phyloP scores from a whole-genome alignment of 2,797 vertebrate species.

The Sebastes cheni region DNA sequence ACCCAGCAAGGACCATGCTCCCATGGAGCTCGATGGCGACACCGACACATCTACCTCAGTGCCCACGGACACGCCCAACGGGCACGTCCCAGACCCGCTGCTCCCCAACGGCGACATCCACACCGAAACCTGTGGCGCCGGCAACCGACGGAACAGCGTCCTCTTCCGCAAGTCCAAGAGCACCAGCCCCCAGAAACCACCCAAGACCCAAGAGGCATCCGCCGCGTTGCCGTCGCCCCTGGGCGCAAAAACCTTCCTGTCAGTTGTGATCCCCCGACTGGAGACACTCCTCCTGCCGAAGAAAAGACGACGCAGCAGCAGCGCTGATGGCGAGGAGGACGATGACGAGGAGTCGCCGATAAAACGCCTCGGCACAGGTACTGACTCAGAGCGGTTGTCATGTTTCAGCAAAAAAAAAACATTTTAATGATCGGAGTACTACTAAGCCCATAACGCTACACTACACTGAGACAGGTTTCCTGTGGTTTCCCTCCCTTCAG shows the following conservation, averaged over 20 bases:
- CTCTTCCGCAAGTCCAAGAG: slow-evolving; percentile 97
- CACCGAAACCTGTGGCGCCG: slow-evolving; percentile 85
- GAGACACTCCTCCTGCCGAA: slow-evolving; percentile 97
- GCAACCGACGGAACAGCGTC: slow-evolving; percentile 90
- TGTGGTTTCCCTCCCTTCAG: slow-evolving; percentile 64
- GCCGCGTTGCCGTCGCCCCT: slow-evolving; percentile 87
- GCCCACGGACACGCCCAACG: slow-evolving; percentile 83
- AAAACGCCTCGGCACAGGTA: slow-evolving; percentile 95
- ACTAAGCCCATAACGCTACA: too few relatives aligned
- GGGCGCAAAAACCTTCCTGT: slow-evolving; percentile 97
- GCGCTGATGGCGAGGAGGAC: slow-evolving; percentile 86
- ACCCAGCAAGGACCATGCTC: slow-evolving; percentile 84
- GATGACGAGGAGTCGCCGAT: slow-evolving; percentile 87
- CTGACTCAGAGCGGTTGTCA: fast-evolving
- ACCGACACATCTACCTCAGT: slow-evolving; percentile 87
- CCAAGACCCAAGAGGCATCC: slow-evolving; percentile 85
- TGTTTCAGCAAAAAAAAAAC: background rate
- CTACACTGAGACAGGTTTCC: too few relatives aligned
- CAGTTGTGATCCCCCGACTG: slow-evolving; percentile 97
- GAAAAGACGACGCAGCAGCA: slow-evolving; percentile 92
- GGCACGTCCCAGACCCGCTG: slow-evolving; percentile 85
- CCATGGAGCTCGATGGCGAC: slow-evolving; percentile 87
- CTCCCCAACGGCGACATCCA: slow-evolving; percentile 82
- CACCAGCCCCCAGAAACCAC: slow-evolving; percentile 93
- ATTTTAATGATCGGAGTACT: background rate